These are phyloP conservation scores for Tinea trinotella DNA, from an alignment of 2,888 invertebrate species.

Conservation along the genomic window DNA sequence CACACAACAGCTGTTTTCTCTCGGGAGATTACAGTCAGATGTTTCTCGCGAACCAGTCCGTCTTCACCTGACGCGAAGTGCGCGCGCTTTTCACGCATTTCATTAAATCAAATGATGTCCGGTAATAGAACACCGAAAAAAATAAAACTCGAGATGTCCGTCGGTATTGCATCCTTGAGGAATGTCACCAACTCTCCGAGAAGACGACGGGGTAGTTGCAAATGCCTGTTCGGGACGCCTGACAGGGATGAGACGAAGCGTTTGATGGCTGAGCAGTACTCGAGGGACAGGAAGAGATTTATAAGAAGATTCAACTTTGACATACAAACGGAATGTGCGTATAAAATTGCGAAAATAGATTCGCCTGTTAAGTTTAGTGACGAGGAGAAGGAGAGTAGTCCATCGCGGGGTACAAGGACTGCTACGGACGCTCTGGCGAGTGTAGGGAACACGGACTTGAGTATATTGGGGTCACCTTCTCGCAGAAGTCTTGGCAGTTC, in stretches of 20 bases:
- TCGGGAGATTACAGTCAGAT: slow-evolving; percentile 66
- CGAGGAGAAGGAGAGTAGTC: slow-evolving; percentile 55
- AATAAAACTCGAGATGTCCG: slow-evolving; percentile 53
- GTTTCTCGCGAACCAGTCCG: slow-evolving; percentile 63
- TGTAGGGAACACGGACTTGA: slow-evolving; percentile 55
- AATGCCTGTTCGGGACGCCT: slow-evolving; percentile 75
- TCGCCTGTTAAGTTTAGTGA: slow-evolving; percentile 61
- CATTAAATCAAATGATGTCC: slow-evolving; percentile 43
- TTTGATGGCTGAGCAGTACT: slow-evolving; percentile 72
- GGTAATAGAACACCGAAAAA: slow-evolving; percentile 65
- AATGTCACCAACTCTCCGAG: slow-evolving; percentile 49
- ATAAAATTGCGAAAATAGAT: slow-evolving; percentile 50
- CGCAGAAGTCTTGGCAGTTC: slow-evolving; percentile 42
- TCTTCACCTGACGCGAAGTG: slow-evolving; percentile 51
- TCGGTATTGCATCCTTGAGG: slow-evolving; percentile 48
- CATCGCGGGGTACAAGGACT: slow-evolving; percentile 31
- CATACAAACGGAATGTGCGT: slow-evolving; percentile 57
- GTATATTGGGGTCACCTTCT: slow-evolving; percentile 55
- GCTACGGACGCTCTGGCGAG: slow-evolving; percentile 54
- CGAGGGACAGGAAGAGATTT: slow-evolving; percentile 71
- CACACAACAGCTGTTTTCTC: slow-evolving; percentile 68
- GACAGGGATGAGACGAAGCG: slow-evolving; percentile 72
- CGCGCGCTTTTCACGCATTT: slow-evolving; percentile 26
- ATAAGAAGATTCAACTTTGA: slow-evolving; percentile 75
- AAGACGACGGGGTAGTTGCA: slow-evolving; percentile 60